These are phyloP conservation scores for Norana najaformis DNA, from an alignment of 2,888 invertebrate genomes.

Conservation along the genomic window DNA sequence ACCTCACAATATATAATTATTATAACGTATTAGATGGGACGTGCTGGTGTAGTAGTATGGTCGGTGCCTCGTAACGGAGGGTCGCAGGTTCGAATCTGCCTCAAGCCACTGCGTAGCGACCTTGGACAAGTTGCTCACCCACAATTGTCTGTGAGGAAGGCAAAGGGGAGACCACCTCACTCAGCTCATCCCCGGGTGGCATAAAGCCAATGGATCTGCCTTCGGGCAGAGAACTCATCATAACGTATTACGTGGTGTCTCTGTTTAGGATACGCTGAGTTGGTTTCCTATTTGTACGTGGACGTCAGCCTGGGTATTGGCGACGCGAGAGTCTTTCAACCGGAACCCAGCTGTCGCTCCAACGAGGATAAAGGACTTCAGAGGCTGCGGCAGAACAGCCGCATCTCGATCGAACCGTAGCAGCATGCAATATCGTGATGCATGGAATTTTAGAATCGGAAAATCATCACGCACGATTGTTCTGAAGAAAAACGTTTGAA, in stretches of 20 bases:
- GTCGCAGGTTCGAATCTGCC: too few relatives aligned
- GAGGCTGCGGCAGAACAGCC: background rate
- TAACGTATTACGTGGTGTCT: background rate
- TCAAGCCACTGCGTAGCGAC: too few relatives aligned
- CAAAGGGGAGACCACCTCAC: too few relatives aligned
- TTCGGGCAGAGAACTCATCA: too few relatives aligned
- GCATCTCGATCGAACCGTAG: background rate
- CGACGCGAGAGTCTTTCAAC: conserved; percentile 21
- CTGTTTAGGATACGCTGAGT: conserved; percentile 8
- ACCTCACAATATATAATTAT: too few relatives aligned
- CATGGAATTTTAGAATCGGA: background rate
- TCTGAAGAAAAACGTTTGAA: background rate
- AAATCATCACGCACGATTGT: background rate
- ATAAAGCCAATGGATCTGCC: too few relatives aligned
- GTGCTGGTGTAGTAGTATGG: too few relatives aligned
- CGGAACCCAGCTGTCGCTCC: background rate
- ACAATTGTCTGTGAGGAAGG: too few relatives aligned
- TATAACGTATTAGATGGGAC: too few relatives aligned
- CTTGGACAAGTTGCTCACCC: too few relatives aligned
- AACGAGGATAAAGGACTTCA: background rate
- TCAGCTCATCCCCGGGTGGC: too few relatives aligned
- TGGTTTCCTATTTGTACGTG: conserved; percentile 19
- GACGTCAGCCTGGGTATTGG: background rate
- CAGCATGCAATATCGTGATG: background rate
- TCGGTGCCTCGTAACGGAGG: too few relatives aligned